A percentile compares a stretch with the other conserved stretches of the same genome.
phyloP scores from a whole-genome alignment of 2,113 vertebrate species.

The Hippolais icterina region DNA sequence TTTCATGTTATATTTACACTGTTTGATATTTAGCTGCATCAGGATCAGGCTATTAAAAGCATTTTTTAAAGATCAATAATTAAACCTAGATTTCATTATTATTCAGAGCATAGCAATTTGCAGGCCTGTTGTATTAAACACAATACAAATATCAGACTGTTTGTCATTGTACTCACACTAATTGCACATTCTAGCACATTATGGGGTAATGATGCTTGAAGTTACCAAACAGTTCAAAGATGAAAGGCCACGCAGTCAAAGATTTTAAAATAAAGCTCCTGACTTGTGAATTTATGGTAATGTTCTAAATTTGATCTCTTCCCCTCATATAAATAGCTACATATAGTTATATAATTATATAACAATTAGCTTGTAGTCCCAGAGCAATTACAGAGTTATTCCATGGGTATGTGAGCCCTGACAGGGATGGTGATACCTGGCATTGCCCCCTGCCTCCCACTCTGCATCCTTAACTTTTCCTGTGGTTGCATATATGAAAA shows the following conservation, averaged over 20 bases:
- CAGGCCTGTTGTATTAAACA: background rate
- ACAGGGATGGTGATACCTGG: background rate
- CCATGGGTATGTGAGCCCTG: background rate
- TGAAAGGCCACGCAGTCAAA: constrained; percentile 22
- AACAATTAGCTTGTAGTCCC: constrained; percentile 13
- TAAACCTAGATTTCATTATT: constrained; percentile 23
- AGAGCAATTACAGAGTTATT: background rate
- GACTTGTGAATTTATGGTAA: constrained; percentile 45
- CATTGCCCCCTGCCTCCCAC: background rate
- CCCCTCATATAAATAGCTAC: background rate
- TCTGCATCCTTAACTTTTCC: background rate
- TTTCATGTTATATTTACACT: background rate
- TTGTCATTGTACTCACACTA: constrained; percentile 19
- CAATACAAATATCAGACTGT: background rate
- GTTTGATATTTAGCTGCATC: background rate
- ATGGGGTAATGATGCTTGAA: constrained; percentile 56
- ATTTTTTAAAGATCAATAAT: constrained; percentile 23
- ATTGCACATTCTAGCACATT: constrained; percentile 43
- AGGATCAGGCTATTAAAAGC: background rate
- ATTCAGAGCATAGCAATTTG: background rate
- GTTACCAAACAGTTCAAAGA: constrained; percentile 62
- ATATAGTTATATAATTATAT: constrained; percentile 41
- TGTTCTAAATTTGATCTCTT: constrained; percentile 35
- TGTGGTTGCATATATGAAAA: background rate
- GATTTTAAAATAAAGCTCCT: constrained; percentile 50